Conservation (phyloP, 2,888 invertebrate genomes). For the Nemapogon koenigi region DNA sequence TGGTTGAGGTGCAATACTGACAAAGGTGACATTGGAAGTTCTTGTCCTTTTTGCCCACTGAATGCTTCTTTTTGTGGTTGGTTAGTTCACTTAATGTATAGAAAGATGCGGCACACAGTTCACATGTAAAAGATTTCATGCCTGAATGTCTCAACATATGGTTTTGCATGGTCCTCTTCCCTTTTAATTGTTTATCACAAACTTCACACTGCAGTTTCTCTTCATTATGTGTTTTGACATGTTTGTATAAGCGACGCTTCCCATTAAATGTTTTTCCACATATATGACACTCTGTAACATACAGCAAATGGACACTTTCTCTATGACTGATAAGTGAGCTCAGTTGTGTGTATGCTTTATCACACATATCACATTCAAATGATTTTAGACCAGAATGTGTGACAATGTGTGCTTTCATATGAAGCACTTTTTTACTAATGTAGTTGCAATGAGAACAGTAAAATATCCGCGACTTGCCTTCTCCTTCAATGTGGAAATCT, state of each 20-base stretch:
- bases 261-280: constrained; percentile 10
- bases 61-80: constrained; percentile 25
- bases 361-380: constrained; percentile 6
- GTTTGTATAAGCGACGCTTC: constrained; percentile 1
- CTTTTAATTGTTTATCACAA: constrained; percentile 9
- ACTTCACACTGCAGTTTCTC: constrained; percentile 5
- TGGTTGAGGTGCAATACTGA: constrained; percentile 4
- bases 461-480: constrained; percentile 28
- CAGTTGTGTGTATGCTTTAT: constrained; percentile 4
- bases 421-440: constrained; percentile 21
- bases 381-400: constrained; percentile 1
- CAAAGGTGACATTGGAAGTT: constrained; percentile 6
- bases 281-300: background rate
- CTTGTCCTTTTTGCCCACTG: background rate
- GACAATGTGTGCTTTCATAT: constrained; percentile 4
- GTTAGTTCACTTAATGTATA: constrained; percentile 34
- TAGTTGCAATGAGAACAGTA: constrained; percentile 35
- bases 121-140: constrained; percentile 35
- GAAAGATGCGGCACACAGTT: constrained; percentile 37
- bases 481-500: constrained; percentile 31
- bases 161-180: constrained; percentile 6
- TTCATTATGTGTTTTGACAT: background rate
- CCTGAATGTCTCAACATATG: constrained; percentile 41
- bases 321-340: constrained; percentile 1
- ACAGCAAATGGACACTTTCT: background rate